Evolutionary conservation across 2,888 invertebrate species (phyloP), one percentile per base, ranked within the genome.

Genomic region (Drosophila recens): DNA sequence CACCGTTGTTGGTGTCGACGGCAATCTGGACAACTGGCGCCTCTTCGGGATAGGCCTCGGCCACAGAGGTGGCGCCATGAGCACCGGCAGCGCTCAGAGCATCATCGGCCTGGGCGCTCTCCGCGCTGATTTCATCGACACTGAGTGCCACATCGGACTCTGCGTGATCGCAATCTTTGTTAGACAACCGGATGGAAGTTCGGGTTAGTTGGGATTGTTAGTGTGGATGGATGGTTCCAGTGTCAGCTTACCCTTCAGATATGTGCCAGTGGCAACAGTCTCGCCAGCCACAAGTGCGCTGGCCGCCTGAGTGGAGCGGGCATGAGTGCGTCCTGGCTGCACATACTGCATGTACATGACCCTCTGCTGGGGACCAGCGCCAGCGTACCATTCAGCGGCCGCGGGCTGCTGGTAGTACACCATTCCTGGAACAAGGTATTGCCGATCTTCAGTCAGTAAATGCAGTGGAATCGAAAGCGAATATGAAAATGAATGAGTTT

Each of bases 281-380:
- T 92, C 91, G 9, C 92, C 93, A 70, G 92, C 90, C n/a, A 92
- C 93, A 57, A 91, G 89, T n/a, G 92, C 92, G 52, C 91, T 88
- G 57, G 92, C 91, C 13, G 86, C 91, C 72, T 90, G 90, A 30
- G 91, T 87, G 54, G 92, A 91, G 57, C 92, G 91, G 15, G 90
- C 91, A 66, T 90, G 89, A 5, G 89, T 89, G 65, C 81, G 77
- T 51, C 90, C 84, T 23, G 92, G 92, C 67, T 91, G 91, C 42
- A 91, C 91, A 43, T 92, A 91, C 62, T 92, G 91, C 87, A 93
- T 90, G 72, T 92, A 92, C 90, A 91, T 90, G 75, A 90, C 82
- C 36, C 91, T 90, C 56, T 89, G 84, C 57, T 90, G 89, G 27
- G 90, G 83, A 4, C 69, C 75, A 10, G 80, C 74, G 2, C 76